These are phyloP conservation scores for Alauda arvensis DNA, from an alignment of 2,797 vertebrate species.

Conservation along the genomic window DNA sequence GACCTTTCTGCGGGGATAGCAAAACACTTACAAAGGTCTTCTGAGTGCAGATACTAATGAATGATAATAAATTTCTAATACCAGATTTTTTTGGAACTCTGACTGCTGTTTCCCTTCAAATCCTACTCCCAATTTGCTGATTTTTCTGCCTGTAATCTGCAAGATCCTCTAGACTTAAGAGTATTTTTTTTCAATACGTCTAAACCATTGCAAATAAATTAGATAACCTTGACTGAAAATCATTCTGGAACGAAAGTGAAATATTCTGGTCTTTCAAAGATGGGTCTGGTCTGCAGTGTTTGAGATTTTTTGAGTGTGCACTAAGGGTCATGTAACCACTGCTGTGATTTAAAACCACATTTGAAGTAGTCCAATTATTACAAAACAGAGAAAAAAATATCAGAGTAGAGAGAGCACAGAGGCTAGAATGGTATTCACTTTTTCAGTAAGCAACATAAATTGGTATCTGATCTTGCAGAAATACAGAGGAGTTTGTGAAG, in stretches of 20 bases:
- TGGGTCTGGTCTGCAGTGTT: background rate
- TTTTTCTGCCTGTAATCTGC: conserved; percentile 21
- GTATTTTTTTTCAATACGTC: background rate
- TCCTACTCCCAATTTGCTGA: background rate
- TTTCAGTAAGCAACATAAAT: background rate
- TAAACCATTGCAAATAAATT: background rate
- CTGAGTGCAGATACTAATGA: background rate
- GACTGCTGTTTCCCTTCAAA: background rate
- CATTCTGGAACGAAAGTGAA: background rate
- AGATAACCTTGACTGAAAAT: conserved; percentile 48
- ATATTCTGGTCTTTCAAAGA: background rate
- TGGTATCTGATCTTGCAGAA: background rate
- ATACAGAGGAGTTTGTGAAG: background rate
- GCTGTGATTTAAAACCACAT: background rate
- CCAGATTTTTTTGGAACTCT: background rate
- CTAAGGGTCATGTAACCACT: background rate
- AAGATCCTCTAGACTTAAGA: conserved; percentile 42
- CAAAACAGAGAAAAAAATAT: background rate
- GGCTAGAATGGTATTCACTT: background rate
- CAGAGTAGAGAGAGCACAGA: background rate
- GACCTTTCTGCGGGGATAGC: background rate
- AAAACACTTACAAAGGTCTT: background rate
- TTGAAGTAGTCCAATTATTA: background rate
- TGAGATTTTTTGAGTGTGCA: background rate
- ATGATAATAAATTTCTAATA: conserved; percentile 20